Conservation (phyloP, 1,140 invertebrate genomes). For the Plectus sambesii region DNA sequence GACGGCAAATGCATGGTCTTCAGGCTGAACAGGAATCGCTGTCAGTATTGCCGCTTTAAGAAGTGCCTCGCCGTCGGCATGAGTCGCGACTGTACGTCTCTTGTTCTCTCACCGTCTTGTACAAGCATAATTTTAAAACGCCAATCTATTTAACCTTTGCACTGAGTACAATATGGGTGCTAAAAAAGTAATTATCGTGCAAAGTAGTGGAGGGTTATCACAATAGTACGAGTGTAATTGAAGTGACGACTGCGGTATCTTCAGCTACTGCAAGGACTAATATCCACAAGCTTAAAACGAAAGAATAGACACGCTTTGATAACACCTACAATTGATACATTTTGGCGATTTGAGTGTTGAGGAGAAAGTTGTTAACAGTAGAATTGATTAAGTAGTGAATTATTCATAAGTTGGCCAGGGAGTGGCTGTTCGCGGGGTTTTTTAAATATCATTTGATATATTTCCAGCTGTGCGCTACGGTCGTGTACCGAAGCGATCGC, state of each 20-base stretch:
- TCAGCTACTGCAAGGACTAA: not conserved
- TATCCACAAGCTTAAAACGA: too few species aligned
- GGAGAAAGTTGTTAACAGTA: too few species aligned
- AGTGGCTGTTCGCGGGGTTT: not conserved
- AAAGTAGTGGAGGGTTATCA: not conserved
- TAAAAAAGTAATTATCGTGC: constrained; percentile 13
- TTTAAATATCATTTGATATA: not conserved
- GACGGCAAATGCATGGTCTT: constrained; percentile 95
- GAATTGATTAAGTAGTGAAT: too few species aligned
- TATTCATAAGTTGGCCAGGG: too few species aligned
- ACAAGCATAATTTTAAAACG: constrained; percentile 8
- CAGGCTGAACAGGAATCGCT: constrained; percentile 84
- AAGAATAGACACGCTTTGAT: too few species aligned
- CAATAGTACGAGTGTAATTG: not conserved
- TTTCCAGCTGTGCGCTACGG: constrained; percentile 73
- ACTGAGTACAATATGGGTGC: constrained; percentile 15
- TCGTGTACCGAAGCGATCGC: constrained; percentile 77
- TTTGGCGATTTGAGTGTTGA: too few species aligned
- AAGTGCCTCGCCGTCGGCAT: constrained; percentile 82
- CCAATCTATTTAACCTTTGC: constrained; percentile 16
- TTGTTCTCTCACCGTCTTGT: constrained; percentile 13
- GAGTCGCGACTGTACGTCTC: constrained; percentile 24
- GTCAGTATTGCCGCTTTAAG: constrained; percentile 95
- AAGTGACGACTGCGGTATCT: constrained; percentile 20
- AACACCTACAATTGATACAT: too few species aligned